Conservation (phyloP, 2,888 invertebrate genomes). For the Dinocampus coccinellae region DNA sequence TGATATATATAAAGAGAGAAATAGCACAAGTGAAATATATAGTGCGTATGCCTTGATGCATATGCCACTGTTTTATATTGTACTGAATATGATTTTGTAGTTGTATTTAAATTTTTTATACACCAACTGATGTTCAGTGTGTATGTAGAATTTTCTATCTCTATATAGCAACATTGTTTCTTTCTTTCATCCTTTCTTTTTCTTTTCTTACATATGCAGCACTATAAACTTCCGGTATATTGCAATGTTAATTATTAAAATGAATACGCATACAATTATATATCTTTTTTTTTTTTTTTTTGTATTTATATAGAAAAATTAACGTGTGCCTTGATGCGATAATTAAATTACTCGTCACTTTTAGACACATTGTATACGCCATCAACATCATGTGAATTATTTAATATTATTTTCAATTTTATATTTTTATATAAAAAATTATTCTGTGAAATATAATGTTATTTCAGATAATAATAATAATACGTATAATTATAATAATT, state of each 20-base stretch:
- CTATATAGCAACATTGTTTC: neutral
- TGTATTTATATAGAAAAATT: neutral
- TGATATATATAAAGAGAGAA: neutral
- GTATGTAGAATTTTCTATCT: neutral
- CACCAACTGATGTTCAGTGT: neutral
- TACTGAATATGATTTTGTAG: neutral
- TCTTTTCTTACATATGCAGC: neutral
- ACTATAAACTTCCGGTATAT: neutral
- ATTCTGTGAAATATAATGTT: neutral
- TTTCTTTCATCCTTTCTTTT: too few relatives aligned
- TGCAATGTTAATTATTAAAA: constrained; percentile 2
- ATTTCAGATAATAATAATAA: neutral
- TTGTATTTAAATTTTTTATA: neutral
- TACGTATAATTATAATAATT: neutral
- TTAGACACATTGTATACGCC: neutral
- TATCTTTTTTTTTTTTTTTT: too few relatives aligned
- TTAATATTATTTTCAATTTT: neutral
- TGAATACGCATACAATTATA: neutral
- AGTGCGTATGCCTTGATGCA: neutral
- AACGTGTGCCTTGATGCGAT: neutral
- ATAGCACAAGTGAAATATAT: neutral
- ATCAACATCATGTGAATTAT: neutral
- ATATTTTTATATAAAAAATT: neutral
- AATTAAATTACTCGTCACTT: neutral
- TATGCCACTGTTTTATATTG: neutral